A percentile compares a stretch with the other conserved stretches of the same genome.
Evolutionary conservation across 2,113 vertebrate genomes (phyloP).

Genomic region (Gymnarchus niloticus): DNA sequence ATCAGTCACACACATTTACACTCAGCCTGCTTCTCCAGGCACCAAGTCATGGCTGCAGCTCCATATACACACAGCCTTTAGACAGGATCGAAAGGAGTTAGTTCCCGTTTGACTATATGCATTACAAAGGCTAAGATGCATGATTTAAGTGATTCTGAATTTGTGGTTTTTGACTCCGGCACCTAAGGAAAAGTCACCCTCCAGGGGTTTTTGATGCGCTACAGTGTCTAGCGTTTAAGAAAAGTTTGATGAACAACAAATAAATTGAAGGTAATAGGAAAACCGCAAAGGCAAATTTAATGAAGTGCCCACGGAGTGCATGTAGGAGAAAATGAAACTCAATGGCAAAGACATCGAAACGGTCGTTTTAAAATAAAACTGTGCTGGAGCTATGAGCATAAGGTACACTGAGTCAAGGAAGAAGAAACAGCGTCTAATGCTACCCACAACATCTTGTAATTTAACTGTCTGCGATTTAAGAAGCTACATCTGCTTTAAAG

Average conservation of each 20-base stretch:
- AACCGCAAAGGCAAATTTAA: not conserved
- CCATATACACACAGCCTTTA: not conserved
- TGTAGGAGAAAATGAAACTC: not conserved
- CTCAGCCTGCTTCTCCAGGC: not conserved
- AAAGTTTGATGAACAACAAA: not conserved
- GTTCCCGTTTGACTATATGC: not conserved
- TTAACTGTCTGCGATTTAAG: not conserved
- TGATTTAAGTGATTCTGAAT: not conserved
- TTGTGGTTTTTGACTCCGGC: not conserved
- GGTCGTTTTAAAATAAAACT: not conserved
- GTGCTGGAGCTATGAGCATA: not conserved
- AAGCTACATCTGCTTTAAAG: not conserved
- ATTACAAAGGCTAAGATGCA: not conserved
- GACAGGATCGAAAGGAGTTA: not conserved
- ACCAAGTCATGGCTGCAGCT: not conserved
- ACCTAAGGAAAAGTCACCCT: not conserved
- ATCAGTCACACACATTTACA: not conserved
- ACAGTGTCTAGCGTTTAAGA: not conserved
- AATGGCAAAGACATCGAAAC: not conserved
- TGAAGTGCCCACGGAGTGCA: not conserved
- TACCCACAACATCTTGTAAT: not conserved
- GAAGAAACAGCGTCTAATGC: not conserved
- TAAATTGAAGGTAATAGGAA: not conserved
- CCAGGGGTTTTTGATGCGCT: not conserved
- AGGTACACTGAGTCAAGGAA: not conserved